Evolutionary conservation across 1,140 invertebrate genomes (phyloP).

Genomic region (Eurosta solidaginis): DNA sequence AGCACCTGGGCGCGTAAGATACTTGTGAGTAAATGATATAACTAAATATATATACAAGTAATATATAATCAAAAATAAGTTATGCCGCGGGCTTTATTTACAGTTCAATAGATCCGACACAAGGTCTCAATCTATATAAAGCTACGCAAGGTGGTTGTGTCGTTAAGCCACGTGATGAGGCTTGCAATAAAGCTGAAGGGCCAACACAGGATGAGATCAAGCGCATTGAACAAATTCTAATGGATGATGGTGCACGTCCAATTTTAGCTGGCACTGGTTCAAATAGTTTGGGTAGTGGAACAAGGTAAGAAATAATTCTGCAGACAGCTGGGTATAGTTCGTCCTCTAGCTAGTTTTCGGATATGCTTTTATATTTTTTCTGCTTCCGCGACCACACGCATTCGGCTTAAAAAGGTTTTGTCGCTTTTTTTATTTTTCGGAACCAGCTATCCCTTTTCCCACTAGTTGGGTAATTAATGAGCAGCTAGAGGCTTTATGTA

Average conservation of each 20-base stretch:
- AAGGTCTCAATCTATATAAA: constrained; percentile 61
- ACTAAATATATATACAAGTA: constrained; percentile 15
- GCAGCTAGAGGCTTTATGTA: too few relatives aligned
- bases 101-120: constrained; percentile 60
- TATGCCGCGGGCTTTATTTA: constrained; percentile 30
- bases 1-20: constrained; percentile 56
- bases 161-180: constrained; percentile 78
- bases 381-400: too few relatives aligned
- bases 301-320: constrained; percentile 41
- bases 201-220: constrained; percentile 66
- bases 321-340: too few relatives aligned
- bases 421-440: too few relatives aligned
- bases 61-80: constrained; percentile 27
- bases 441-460: too few relatives aligned
- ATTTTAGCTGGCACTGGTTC: constrained; percentile 57
- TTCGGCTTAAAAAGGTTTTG: too few relatives aligned
- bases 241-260: constrained; percentile 50
- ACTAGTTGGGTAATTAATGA: too few relatives aligned
- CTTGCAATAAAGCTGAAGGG: constrained; percentile 69
- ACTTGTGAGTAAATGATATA: constrained; percentile 9
- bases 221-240: constrained; percentile 65
- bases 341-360: too few relatives aligned
- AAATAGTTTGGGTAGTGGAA: constrained; percentile 56
- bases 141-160: constrained; percentile 78
- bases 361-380: too few relatives aligned